Conservation (phyloP, 2,113 vertebrate genomes). For the Hydropotes inermis region DNA sequence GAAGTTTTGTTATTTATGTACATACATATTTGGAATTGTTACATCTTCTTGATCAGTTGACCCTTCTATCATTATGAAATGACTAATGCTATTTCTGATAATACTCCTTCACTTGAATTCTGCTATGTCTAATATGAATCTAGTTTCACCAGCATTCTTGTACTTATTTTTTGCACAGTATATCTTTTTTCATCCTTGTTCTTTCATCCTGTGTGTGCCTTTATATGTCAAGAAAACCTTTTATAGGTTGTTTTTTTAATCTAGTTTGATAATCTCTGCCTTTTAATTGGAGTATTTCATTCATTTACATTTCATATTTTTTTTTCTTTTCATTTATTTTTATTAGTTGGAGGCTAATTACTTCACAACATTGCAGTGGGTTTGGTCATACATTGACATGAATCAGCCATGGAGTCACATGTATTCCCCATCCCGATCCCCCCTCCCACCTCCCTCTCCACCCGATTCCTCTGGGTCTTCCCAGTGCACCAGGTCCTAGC, state of each 20-base stretch:
- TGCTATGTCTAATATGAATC: neutral
- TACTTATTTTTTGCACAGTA: neutral
- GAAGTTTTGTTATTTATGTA: neutral
- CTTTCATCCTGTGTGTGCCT: neutral
- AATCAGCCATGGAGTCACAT: no score
- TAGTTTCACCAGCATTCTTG: neutral
- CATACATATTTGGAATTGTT: neutral
- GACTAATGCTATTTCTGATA: neutral
- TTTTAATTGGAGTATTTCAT: neutral
- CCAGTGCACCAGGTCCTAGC: no score
- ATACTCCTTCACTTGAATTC: neutral
- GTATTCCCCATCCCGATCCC: no score
- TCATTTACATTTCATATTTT: constrained; percentile 6
- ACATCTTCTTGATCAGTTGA: neutral
- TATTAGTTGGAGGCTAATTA: no score
- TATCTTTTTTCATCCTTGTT: neutral
- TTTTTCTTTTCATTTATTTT: no score
- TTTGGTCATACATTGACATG: no score
- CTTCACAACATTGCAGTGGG: no score
- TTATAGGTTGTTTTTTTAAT: neutral
- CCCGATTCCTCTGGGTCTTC: no score
- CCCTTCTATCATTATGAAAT: neutral
- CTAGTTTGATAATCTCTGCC: neutral
- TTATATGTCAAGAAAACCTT: neutral
- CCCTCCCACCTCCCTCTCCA: no score